Base-by-base conservation (phyloP, 2,113 vertebrate species). In the Phodopus roborovskii region DNA sequence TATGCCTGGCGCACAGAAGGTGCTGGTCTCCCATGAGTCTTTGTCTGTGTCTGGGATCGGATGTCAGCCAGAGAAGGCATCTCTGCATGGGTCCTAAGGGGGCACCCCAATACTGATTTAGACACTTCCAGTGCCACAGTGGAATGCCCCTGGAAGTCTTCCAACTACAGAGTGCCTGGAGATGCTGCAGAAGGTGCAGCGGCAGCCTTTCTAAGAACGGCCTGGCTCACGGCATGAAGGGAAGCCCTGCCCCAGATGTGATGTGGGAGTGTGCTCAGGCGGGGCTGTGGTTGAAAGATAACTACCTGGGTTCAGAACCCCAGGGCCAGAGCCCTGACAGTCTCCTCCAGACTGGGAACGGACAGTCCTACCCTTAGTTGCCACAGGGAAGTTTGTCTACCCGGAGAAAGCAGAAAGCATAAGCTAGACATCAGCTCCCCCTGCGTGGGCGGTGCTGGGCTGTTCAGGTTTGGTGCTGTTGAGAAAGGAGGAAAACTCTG, bases 101-200 rank as follows among this genome's bases (percentile, higher is more conserved):
- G 83, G 48, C 26, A 58, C 79, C 85, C 92, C 48, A 48, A 45
- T 58, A 5, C 50, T 3, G 64, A 71, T 45, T 87, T 75, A 62
- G 92, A 91, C 45, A 82, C 87, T 94, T 91, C 84, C n/a, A 33
- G 88, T 91, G 8, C 53, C 84, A 68, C 8, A 28, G 45, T 28
- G 22, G 50, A 91, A 64, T 74, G 16, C 71, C 48, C 77, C 92
- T 95, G 66, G 92, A 88, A 94, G 60, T 45, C 45, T 71, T 96
- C 94, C 95, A 95, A 36, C 19, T 74, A 58, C 36, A 66, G 17
- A 91, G 86, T 87, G 78, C 88, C 77, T 48, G 81, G 86, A 92
- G 87, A 77, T 56, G 71, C 92, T 62, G 30, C 45, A 26, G 82
- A 79, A 88, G 48, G n/a, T 70, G 9, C 39, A 86, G 85, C 24